Conservation (phyloP, 1,140 invertebrate genomes). For the Temnothorax nylanderi region DNA sequence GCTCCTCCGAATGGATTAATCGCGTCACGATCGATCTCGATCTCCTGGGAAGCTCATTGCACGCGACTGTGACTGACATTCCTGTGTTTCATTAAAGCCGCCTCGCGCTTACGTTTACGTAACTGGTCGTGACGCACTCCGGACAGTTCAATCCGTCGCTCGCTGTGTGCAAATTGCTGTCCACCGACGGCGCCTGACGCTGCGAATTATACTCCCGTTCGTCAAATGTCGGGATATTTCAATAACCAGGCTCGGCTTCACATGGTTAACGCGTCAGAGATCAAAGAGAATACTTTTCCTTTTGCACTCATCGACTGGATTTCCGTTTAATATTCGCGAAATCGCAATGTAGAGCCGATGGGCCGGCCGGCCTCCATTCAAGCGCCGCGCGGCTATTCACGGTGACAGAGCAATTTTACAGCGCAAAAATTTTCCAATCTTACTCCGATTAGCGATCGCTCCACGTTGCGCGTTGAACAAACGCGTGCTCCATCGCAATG, state of each 20-base stretch:
- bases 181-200: neutral
- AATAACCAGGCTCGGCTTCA: neutral
- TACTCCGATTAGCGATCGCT: slow-evolving; percentile 10
- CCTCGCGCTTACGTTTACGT: slow-evolving; percentile 33
- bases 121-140: slow-evolving; percentile 30
- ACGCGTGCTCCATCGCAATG: neutral
- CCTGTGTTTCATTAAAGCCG: slow-evolving; percentile 63
- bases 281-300: slow-evolving; percentile 30
- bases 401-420: neutral
- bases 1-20: neutral
- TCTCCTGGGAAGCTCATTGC: slow-evolving; percentile 3
- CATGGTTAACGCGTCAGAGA: neutral
- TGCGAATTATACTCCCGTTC: slow-evolving; percentile 3
- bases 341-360: neutral
- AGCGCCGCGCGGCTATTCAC: neutral
- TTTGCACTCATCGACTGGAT: neutral
- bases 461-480: neutral
- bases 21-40: slow-evolving; percentile 19
- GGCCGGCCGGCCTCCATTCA: neutral
- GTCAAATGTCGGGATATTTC: slow-evolving; percentile 25
- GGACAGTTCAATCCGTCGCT: neutral
- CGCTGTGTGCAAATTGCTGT: slow-evolving; percentile 40
- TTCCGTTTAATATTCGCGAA: slow-evolving; percentile 5
- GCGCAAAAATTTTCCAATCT: slow-evolving; percentile 1
- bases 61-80: neutral